Evolutionary conservation across 2,113 vertebrate genomes (phyloP).

Genomic region (Casuarius casuarius): DNA sequence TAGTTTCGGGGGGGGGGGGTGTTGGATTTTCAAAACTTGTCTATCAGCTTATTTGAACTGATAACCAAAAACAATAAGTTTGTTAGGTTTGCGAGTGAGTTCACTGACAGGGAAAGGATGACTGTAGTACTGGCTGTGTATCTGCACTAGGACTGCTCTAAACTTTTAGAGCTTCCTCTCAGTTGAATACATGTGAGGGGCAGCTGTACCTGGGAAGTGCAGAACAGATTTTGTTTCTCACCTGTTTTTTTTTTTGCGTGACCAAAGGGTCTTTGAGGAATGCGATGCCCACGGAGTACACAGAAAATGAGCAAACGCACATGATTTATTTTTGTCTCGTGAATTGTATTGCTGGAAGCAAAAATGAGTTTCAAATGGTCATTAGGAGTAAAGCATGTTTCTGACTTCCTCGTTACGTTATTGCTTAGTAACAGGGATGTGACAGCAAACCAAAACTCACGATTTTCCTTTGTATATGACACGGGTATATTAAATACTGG

Average conservation of each 20-base stretch:
- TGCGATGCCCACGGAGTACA: background rate
- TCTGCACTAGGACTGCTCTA: background rate
- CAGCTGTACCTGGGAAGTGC: background rate
- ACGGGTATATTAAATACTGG: background rate
- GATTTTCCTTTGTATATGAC: background rate
- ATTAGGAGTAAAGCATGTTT: background rate
- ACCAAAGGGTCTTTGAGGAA: background rate
- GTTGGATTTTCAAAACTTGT: background rate
- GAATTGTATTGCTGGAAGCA: background rate
- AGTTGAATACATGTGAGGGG: background rate
- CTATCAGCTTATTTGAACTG: background rate
- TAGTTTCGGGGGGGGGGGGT: background rate
- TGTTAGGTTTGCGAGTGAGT: background rate
- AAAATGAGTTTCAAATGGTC: background rate
- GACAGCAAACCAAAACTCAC: background rate
- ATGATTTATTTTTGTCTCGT: background rate
- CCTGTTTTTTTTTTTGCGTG: background rate
- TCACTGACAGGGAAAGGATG: background rate
- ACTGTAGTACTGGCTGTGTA: background rate
- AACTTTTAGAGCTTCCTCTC: background rate
- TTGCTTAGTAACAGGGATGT: background rate
- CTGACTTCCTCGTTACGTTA: background rate
- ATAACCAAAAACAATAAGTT: background rate
- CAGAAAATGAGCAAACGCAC: accelerated
- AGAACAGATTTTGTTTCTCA: background rate